A percentile compares a stretch with the other conserved stretches of the same genome.
phyloP scores from a whole-genome alignment of 2,797 vertebrate species.

The Hipposideros larvatus region DNA sequence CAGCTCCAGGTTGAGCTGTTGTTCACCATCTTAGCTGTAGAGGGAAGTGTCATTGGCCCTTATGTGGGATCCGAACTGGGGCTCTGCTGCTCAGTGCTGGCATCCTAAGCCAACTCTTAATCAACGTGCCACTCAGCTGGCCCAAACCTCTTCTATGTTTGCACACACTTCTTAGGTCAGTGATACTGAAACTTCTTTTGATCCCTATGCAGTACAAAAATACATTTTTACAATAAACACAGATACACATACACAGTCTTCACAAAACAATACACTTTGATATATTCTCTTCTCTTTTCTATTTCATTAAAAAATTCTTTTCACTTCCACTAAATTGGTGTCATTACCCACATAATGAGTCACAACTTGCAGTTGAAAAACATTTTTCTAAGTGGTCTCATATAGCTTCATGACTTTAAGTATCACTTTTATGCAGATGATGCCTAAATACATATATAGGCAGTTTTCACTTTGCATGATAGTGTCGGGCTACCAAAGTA shows the following conservation, averaged over 20 bases:
- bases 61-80: too few relatives aligned
- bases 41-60: too few relatives aligned
- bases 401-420: neutral
- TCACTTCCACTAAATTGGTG: neutral
- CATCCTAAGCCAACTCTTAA: too few relatives aligned
- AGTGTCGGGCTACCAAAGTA: neutral
- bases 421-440: neutral
- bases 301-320: neutral
- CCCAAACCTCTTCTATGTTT: neutral
- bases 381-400: neutral
- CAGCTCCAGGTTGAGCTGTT: too few relatives aligned
- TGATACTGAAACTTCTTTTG: neutral
- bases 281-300: neutral
- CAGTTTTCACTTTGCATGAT: neutral
- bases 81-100: too few relatives aligned
- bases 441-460: neutral
- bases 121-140: too few relatives aligned
- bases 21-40: too few relatives aligned
- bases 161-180: neutral
- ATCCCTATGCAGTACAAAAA: neutral
- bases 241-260: neutral
- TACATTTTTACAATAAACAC: neutral
- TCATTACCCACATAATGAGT: neutral
- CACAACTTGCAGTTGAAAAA: neutral
- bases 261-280: neutral